Evolutionary conservation across 2,113 vertebrate genomes (phyloP).

Genomic region (Oreochromis tanganicae): DNA sequence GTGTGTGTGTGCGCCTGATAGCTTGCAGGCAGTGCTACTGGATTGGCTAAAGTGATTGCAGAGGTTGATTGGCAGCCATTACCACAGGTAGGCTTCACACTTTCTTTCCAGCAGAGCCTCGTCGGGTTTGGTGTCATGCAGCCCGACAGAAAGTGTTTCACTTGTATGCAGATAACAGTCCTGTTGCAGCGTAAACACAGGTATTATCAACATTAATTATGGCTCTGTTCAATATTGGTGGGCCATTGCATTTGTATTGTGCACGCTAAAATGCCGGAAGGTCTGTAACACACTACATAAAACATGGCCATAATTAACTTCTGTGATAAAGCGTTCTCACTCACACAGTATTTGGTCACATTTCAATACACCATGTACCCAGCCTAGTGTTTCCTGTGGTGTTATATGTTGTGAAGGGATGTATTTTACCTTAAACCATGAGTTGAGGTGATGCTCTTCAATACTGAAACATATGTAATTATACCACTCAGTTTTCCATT

Average conservation of each 20-base stretch:
- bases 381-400: neutral
- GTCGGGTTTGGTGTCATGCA: neutral
- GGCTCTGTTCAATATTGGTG: neutral
- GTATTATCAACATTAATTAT: neutral
- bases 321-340: neutral
- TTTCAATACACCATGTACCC: neutral
- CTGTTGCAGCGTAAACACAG: neutral
- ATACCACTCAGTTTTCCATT: neutral
- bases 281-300: neutral
- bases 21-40: neutral
- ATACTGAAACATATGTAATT: neutral
- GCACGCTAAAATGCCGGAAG: fast-evolving
- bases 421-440: neutral
- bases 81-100: neutral
- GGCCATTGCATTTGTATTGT: neutral
- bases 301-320: neutral
- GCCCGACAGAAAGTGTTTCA: neutral
- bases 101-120: neutral
- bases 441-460: neutral
- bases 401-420: neutral
- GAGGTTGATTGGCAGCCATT: neutral
- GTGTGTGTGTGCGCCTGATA: fast-evolving
- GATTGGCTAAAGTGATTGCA: neutral
- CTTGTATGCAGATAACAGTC: neutral
- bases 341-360: neutral